A percentile compares a stretch with the other conserved stretches of the same genome.
These are phyloP conservation scores for Trichonephila clavata DNA, from an alignment of 1,140 invertebrate species.

Conservation along the genomic window DNA sequence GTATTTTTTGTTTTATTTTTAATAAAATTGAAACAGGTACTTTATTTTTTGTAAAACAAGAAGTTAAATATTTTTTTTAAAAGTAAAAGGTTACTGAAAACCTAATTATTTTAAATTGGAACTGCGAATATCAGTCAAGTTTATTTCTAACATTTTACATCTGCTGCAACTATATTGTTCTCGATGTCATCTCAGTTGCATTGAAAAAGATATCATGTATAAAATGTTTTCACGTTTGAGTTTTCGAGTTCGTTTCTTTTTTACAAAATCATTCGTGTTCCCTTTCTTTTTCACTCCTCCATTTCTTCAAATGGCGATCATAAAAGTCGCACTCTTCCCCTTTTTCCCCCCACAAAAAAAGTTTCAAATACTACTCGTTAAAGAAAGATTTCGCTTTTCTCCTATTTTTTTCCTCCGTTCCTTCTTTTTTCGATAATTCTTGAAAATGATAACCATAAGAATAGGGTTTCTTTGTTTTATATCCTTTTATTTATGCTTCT, in stretches of 20 bases:
- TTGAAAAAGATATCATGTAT: not conserved
- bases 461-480: not conserved
- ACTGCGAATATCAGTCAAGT: not conserved
- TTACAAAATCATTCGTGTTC: too few species aligned
- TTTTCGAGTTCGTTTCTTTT: not conserved
- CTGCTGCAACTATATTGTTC: not conserved
- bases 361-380: conserved; percentile 17
- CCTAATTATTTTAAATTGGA: too few species aligned
- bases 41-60: too few species aligned
- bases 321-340: not conserved
- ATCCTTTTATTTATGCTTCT: not conserved
- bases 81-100: too few species aligned
- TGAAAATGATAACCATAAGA: conserved; percentile 5
- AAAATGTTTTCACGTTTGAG: not conserved
- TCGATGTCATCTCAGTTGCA: not conserved
- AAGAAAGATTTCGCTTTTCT: conserved; percentile 4
- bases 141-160: not conserved
- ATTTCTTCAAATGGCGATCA: conserved; percentile 2
- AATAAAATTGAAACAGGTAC: too few species aligned
- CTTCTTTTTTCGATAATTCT: conserved; percentile 7
- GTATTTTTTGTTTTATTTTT: too few species aligned
- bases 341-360: not conserved
- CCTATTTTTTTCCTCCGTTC: not conserved
- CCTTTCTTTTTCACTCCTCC: not conserved
- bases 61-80: too few species aligned